phyloP scores from a whole-genome alignment of 2,888 invertebrate genomes.

The Mythimna ferrago region DNA sequence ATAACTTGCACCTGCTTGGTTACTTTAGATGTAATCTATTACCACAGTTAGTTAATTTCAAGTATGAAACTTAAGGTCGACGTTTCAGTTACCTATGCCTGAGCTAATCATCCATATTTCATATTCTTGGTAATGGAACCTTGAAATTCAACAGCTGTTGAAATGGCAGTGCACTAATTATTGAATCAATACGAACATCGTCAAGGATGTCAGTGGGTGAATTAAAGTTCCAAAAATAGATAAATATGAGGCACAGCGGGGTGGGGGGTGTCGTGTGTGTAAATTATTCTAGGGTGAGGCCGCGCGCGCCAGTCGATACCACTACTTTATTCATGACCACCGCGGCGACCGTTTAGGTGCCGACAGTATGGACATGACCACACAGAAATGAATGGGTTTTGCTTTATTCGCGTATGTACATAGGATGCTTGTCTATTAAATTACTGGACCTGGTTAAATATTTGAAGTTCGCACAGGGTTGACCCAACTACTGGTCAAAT shows the following conservation, averaged over 20 bases:
- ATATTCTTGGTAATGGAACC: slow-evolving; percentile 47
- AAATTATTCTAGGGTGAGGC: slow-evolving; percentile 86
- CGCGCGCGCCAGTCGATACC: slow-evolving; percentile 84
- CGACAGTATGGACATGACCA: slow-evolving; percentile 74
- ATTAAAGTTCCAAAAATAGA: slow-evolving; percentile 78
- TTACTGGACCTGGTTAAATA: slow-evolving; percentile 20
- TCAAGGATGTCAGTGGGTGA: slow-evolving; percentile 66
- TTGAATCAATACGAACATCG: slow-evolving; percentile 63
- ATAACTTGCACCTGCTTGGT: slow-evolving; percentile 34
- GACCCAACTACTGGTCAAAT: neutral
- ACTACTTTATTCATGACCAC: slow-evolving; percentile 88
- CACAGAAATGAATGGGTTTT: slow-evolving; percentile 59
- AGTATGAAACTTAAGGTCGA: neutral
- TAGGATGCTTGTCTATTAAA: slow-evolving; percentile 30
- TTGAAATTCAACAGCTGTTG: slow-evolving; percentile 56
- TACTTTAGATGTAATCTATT: slow-evolving; percentile 16
- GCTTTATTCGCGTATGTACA: slow-evolving; percentile 36
- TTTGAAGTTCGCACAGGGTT: slow-evolving; percentile 9
- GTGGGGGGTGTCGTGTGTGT: slow-evolving; percentile 77
- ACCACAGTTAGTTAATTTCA: slow-evolving; percentile 10
- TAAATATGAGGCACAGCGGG: slow-evolving; percentile 65
- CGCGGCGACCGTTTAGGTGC: slow-evolving; percentile 80
- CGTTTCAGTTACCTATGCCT: neutral
- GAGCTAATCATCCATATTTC: slow-evolving; percentile 18
- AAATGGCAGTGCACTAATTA: slow-evolving; percentile 53